These are phyloP conservation scores for Protodeltote pygarga DNA, from an alignment of 2,888 invertebrate genomes.

Conservation along the genomic window DNA sequence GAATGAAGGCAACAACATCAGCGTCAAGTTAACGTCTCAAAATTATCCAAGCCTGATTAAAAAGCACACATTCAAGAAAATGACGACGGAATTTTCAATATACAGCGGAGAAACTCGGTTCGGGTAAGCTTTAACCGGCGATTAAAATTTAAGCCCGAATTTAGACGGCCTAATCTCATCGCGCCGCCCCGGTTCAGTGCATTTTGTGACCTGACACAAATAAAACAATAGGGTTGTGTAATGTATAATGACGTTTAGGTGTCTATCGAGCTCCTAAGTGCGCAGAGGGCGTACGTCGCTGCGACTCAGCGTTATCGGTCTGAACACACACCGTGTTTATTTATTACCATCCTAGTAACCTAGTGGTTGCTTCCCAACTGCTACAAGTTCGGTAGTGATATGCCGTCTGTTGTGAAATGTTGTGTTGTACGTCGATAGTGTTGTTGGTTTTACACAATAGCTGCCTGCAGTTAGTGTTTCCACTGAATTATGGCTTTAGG, in stretches of 20 bases:
- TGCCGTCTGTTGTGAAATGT: slow-evolving; percentile 48
- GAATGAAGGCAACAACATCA: slow-evolving; percentile 10
- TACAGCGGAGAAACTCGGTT: slow-evolving; percentile 66
- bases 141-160: slow-evolving; percentile 83
- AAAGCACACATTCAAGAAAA: slow-evolving; percentile 71
- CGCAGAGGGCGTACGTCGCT: slow-evolving; percentile 52
- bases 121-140: slow-evolving; percentile 69
- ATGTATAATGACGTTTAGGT: slow-evolving; percentile 65
- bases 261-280: slow-evolving; percentile 59
- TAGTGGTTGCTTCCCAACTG: slow-evolving; percentile 57
- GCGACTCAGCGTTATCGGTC: slow-evolving; percentile 77
- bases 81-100: slow-evolving; percentile 72
- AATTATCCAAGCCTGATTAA: slow-evolving; percentile 58
- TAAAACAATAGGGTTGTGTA: slow-evolving; percentile 71
- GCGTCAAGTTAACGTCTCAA: slow-evolving; percentile 47
- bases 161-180: slow-evolving; percentile 81
- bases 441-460: slow-evolving; percentile 21
- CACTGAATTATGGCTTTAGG: slow-evolving; percentile 11
- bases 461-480: slow-evolving; percentile 22
- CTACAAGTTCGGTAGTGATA: slow-evolving; percentile 58
- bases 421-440: slow-evolving; percentile 35
- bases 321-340: slow-evolving; percentile 82
- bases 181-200: slow-evolving; percentile 73
- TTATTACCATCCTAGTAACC: slow-evolving; percentile 76
- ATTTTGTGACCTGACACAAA: slow-evolving; percentile 69